These are phyloP conservation scores for Phalloptychus januarius DNA, from an alignment of 2,797 vertebrate species.

Conservation along the genomic window DNA sequence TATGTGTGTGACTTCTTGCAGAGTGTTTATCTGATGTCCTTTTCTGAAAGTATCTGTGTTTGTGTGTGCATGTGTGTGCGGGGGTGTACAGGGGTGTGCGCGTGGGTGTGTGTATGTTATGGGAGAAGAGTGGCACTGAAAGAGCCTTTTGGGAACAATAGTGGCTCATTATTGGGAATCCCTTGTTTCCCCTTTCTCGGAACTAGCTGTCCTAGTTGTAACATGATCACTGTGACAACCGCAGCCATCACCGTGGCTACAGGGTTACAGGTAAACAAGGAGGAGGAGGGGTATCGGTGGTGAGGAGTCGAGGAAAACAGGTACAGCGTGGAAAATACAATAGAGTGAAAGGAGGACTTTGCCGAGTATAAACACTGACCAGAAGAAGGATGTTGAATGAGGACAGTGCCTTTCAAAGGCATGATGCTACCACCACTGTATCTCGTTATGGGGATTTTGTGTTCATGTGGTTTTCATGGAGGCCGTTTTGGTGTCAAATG, in stretches of 20 bases:
- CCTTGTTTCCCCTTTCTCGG: conserved; percentile 69
- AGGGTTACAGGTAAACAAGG: conserved; percentile 71
- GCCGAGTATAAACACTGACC: not conserved
- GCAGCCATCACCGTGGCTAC: conserved; percentile 56
- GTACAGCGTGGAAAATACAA: not conserved
- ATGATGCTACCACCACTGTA: not conserved
- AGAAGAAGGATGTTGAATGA: not conserved
- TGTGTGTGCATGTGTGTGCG: not conserved
- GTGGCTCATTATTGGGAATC: conserved; percentile 70
- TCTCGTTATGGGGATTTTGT: not conserved
- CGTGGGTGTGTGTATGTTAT: conserved; percentile 29
- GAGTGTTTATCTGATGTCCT: conserved; percentile 40
- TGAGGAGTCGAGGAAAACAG: conserved; percentile 3
- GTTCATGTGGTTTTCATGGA: not conserved
- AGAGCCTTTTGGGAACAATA: conserved; percentile 72
- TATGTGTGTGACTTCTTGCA: conserved; percentile 12
- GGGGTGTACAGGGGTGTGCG: not conserved
- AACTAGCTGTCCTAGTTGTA: conserved; percentile 70
- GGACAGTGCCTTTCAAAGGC: not conserved
- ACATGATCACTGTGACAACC: conserved; percentile 71
- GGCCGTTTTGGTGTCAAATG: not conserved
- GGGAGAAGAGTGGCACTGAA: conserved; percentile 35
- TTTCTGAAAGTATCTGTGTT: conserved; percentile 11
- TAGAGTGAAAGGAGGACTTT: not conserved
- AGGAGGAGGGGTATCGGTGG: conserved; percentile 18